These are phyloP conservation scores for Trichogramma dendrolimi DNA, from an alignment of 2,888 invertebrate species.

Conservation along the genomic window DNA sequence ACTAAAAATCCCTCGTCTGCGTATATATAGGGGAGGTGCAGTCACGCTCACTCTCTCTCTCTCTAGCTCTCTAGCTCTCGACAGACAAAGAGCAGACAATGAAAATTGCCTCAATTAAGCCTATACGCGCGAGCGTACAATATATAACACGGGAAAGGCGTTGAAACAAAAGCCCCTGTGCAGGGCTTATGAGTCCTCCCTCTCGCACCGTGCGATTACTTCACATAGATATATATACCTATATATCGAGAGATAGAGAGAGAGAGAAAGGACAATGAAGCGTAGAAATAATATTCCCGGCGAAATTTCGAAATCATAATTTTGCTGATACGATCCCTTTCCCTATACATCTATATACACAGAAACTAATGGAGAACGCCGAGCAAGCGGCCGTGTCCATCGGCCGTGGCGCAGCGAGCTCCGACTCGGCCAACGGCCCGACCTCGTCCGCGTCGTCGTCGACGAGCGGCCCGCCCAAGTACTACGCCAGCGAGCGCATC, in stretches of 20 bases:
- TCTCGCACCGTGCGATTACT: no score
- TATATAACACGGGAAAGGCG: slow-evolving; percentile 21
- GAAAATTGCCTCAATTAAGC: slow-evolving; percentile 22
- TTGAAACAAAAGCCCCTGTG: slow-evolving; percentile 8
- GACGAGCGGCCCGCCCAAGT: slow-evolving; percentile 60
- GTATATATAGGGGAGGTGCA: no score
- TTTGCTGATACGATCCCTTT: neutral
- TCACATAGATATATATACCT: no score
- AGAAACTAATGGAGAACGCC: slow-evolving; percentile 90
- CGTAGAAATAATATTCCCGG: neutral
- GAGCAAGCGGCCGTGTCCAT: slow-evolving; percentile 76
- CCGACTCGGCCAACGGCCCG: neutral
- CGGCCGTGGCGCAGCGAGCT: slow-evolving; percentile 51
- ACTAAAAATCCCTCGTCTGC: no score
- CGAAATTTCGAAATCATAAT: neutral
- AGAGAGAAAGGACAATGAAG: slow-evolving; percentile 1
- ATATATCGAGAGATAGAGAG: no score
- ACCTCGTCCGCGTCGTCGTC: no score
- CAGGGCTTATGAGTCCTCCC: no score
- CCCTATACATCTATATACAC: slow-evolving; percentile 35
- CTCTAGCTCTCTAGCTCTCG: no score
- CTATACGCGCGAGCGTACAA: slow-evolving; percentile 4
- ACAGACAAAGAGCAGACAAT: neutral
- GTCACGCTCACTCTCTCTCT: no score
- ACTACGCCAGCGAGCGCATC: slow-evolving; percentile 77